Conservation (phyloP, 23 tunicate species). For the Clavelina lepadiformis region DNA sequence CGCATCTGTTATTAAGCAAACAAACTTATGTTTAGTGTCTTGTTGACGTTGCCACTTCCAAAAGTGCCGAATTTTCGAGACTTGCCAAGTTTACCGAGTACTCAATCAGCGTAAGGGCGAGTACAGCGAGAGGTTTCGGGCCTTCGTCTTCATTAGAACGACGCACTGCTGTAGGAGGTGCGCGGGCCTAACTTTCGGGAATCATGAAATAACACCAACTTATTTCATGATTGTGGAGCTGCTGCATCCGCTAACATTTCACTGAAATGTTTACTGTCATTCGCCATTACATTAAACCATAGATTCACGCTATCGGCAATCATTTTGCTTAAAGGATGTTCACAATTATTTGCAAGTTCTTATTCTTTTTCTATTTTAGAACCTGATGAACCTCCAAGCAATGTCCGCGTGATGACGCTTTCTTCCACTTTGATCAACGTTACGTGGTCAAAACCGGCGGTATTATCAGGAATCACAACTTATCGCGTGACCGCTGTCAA, state of each 20-base stretch:
- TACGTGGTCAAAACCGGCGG: constrained; percentile 42
- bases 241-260: too few relatives aligned
- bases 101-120: constrained; percentile 2
- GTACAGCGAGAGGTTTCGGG: constrained; percentile 5
- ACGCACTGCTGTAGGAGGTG: constrained; percentile 18
- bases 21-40: too few relatives aligned
- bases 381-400: constrained; percentile 36
- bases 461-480: constrained; percentile 33
- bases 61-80: too few relatives aligned
- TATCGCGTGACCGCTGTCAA: constrained; percentile 28
- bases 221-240: background rate
- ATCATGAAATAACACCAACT: background rate
- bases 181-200: background rate
- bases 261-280: too few relatives aligned
- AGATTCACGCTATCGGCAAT: too few relatives aligned
- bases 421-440: constrained; percentile 63
- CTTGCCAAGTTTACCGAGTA: constrained; percentile 7
- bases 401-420: constrained; percentile 27
- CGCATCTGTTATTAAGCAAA: too few relatives aligned
- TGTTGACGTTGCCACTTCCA: too few relatives aligned
- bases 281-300: too few relatives aligned
- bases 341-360: too few relatives aligned
- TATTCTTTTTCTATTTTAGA: constrained; percentile 14
- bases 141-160: background rate
- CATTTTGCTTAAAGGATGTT: too few relatives aligned